Evolutionary conservation across 2,797 vertebrate species (phyloP).

Genomic region (Enteromius thamalakanensis): DNA sequence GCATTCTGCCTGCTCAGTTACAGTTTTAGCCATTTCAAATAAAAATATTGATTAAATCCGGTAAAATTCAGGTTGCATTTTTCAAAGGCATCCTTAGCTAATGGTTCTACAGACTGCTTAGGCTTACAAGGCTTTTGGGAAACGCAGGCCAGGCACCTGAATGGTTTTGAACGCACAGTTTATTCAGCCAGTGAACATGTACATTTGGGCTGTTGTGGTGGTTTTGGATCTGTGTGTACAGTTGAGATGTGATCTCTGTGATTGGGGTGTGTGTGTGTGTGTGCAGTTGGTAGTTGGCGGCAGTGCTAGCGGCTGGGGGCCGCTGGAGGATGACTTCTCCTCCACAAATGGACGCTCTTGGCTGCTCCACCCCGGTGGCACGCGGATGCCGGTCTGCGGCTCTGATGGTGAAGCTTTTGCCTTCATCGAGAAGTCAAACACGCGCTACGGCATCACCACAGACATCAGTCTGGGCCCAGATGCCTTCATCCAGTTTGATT

Average conservation of each 20-base stretch:
- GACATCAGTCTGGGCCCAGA: conserved; percentile 94
- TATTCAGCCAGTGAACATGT: background rate
- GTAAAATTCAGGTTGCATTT: no score
- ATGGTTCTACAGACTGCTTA: background rate
- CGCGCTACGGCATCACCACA: conserved; percentile 93
- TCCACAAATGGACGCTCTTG: conserved; percentile 90
- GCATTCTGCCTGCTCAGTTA: background rate
- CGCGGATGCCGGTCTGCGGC: conserved; percentile 97
- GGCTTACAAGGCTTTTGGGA: background rate
- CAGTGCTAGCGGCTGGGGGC: conserved; percentile 94
- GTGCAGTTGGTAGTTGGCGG: conserved; percentile 93
- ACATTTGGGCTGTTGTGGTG: background rate
- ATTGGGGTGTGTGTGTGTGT: conserved; percentile 2
- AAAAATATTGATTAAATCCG: no score
- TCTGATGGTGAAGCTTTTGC: conserved; percentile 94
- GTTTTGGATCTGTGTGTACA: background rate
- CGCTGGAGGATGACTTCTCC: conserved; percentile 94
- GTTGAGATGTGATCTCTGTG: background rate
- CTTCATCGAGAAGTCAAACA: conserved; percentile 98
- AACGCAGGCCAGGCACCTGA: background rate
- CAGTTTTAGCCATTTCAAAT: no score
- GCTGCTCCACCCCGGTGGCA: conserved; percentile 96
- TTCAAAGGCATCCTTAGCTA: no score
- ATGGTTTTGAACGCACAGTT: background rate
- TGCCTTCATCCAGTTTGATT: conserved; percentile 96